Percentiles rank a stretch among this genome's conserved stretches.
These are phyloP conservation scores for Thecophora atra DNA, from an alignment of 2,888 invertebrate genomes.

Conservation along the genomic window DNA sequence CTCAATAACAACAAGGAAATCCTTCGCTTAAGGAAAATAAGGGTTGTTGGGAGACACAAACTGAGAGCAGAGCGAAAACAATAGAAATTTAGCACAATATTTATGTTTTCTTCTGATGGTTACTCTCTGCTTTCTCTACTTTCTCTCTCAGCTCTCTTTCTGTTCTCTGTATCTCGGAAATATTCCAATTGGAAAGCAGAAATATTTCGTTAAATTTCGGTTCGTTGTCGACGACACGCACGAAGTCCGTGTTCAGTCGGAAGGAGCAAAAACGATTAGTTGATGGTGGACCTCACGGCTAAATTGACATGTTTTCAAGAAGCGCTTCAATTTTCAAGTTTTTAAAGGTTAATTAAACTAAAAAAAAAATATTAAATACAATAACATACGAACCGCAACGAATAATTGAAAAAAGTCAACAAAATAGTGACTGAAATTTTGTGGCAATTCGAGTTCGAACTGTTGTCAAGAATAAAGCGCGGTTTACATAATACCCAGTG, in stretches of 20 bases:
- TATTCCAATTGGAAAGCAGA: slow-evolving; percentile 24
- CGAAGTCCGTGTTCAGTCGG: slow-evolving; percentile 35
- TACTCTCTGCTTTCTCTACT: not conserved
- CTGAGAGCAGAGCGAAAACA: too few relatives aligned
- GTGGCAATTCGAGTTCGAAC: not conserved
- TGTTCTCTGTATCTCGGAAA: not conserved
- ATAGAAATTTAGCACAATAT: too few relatives aligned
- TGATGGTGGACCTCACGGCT: slow-evolving; percentile 64
- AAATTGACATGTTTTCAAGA: slow-evolving; percentile 63
- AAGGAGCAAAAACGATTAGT: slow-evolving; percentile 62
- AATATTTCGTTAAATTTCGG: not conserved
- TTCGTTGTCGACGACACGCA: not conserved
- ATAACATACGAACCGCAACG: not conserved
- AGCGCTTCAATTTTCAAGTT: slow-evolving; percentile 41
- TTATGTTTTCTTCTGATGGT: too few relatives aligned
- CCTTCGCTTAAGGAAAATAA: too few relatives aligned
- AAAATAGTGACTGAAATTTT: not conserved
- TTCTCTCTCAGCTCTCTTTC: not conserved
- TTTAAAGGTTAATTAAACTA: not conserved
- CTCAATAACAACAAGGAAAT: too few relatives aligned
- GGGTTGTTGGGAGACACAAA: too few relatives aligned
- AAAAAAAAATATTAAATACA: not conserved
- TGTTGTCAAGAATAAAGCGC: not conserved
- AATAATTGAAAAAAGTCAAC: not conserved
- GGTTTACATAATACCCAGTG: slow-evolving; percentile 10